Percentiles rank a stretch among this genome's conserved stretches.
Conservation (phyloP, 2,113 vertebrate species). For the Heliornis fulica region DNA sequence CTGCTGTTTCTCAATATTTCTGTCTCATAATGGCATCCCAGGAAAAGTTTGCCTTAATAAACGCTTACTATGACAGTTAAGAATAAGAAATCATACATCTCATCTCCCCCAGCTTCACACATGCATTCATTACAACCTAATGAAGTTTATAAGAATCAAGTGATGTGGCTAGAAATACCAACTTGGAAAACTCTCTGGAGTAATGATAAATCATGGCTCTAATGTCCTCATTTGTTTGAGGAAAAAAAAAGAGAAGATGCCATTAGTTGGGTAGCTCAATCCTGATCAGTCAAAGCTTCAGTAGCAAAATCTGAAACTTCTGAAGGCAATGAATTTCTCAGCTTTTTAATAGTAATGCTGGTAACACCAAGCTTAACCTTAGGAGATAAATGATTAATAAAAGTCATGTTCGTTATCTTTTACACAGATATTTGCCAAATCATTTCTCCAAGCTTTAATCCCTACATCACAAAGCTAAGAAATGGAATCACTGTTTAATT, state of each 20-base stretch:
- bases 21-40: background rate
- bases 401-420: background rate
- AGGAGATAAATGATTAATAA: background rate
- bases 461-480: background rate
- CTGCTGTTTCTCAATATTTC: background rate
- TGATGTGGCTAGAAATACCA: background rate
- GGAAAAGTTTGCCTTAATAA: background rate
- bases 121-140: background rate
- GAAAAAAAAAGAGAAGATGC: background rate
- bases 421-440: background rate
- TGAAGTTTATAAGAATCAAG: background rate
- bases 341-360: background rate
- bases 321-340: background rate
- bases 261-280: background rate
- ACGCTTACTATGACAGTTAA: background rate
- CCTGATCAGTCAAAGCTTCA: background rate
- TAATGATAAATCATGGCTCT: background rate
- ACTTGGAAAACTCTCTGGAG: background rate
- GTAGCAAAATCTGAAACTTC: background rate
- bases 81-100: background rate
- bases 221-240: background rate
- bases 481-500: background rate
- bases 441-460: background rate
- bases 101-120: background rate
- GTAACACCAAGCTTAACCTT: background rate